Percentiles rank a stretch among this genome's conserved stretches.
phyloP scores from a whole-genome alignment of 1,140 invertebrate genomes.

The Choristoneura fumiferana region DNA sequence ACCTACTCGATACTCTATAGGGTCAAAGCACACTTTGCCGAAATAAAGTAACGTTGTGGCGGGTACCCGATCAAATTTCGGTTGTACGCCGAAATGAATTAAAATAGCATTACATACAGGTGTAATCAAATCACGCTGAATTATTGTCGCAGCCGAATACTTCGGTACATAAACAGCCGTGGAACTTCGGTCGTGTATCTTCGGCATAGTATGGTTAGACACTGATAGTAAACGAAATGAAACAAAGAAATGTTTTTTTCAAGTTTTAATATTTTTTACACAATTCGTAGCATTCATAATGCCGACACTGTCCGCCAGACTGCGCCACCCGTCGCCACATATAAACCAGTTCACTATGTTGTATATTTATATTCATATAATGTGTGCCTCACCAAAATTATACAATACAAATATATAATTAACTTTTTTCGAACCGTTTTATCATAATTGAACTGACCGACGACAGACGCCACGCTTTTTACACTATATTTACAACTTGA shows the following conservation, averaged over 20 bases:
- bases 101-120: no score
- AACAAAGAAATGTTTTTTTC: conserved; percentile 71
- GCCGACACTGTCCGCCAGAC: conserved; percentile 68
- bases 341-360: conserved; percentile 51
- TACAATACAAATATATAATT: conserved; percentile 68
- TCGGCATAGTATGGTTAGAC: no score
- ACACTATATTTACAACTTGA: conserved; percentile 71
- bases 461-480: conserved; percentile 54
- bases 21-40: no score
- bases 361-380: conserved; percentile 48
- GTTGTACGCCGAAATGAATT: no score
- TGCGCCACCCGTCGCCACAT: conserved; percentile 42
- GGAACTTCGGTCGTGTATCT: no score
- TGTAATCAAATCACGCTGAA: no score
- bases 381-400: conserved; percentile 45
- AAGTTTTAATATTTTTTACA: conserved; percentile 80
- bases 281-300: conserved; percentile 80
- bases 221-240: no score
- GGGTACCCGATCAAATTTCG: no score
- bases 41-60: no score
- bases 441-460: conserved; percentile 37
- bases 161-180: no score
- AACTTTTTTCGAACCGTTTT: conserved; percentile 37
- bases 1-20: no score
- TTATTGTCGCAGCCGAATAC: no score